phyloP scores from a whole-genome alignment of 2,113 vertebrate species.

The Thalassarche chlororhynchos region DNA sequence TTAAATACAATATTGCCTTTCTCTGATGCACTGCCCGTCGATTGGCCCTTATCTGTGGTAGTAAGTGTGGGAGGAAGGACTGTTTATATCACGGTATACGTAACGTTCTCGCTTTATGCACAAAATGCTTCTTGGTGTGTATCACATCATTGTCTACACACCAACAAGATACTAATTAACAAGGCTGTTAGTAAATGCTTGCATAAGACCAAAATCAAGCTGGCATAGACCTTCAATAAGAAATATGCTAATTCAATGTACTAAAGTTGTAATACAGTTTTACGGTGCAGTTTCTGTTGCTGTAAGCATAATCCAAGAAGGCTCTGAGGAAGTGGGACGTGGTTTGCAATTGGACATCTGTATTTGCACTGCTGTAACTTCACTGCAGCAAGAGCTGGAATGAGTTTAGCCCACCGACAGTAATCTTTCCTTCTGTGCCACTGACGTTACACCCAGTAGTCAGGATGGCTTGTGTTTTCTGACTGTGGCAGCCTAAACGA shows the following conservation, averaged over 20 bases:
- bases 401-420: background rate
- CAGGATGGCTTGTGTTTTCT: accelerated
- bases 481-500: background rate
- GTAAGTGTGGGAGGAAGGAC: background rate
- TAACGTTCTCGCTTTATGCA: background rate
- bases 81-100: background rate
- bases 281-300: background rate
- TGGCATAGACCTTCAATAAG: background rate
- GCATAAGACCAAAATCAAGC: background rate
- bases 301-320: background rate
- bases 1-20: background rate
- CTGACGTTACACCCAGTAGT: background rate
- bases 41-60: background rate
- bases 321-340: background rate
- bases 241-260: background rate
- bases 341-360: constrained; percentile 6
- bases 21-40: background rate
- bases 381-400: background rate
- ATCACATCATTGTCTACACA: background rate
- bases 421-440: background rate
- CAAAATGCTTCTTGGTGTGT: background rate
- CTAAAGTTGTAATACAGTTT: background rate
- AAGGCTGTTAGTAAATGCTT: background rate
- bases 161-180: background rate
- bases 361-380: background rate